These are phyloP conservation scores for Cinclus cinclus DNA, from an alignment of 2,113 vertebrate genomes.

Conservation along the genomic window DNA sequence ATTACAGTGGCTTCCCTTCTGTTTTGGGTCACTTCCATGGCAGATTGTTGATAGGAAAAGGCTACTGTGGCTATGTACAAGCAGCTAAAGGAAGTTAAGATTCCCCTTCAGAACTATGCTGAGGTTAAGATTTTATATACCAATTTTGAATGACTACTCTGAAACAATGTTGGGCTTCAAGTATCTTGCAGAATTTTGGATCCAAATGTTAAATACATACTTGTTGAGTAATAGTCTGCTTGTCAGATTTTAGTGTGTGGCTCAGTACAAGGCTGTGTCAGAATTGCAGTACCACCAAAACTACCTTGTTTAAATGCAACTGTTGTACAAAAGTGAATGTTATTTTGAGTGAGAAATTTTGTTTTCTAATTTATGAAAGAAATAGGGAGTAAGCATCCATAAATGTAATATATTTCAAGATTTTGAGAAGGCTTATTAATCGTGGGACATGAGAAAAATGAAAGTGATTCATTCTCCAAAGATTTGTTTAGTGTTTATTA, in stretches of 20 bases:
- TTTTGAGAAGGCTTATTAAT: slow-evolving; percentile 13
- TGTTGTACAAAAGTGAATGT: slow-evolving; percentile 59
- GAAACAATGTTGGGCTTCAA: background rate
- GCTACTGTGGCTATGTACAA: background rate
- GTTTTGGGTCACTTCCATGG: background rate
- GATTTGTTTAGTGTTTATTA: background rate
- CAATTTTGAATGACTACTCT: slow-evolving; percentile 29
- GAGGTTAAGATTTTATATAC: background rate
- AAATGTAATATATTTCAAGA: background rate
- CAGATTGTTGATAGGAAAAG: background rate
- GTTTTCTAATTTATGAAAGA: slow-evolving; percentile 44
- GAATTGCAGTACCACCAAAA: slow-evolving; percentile 44
- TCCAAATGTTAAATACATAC: background rate
- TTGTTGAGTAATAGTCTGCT: background rate
- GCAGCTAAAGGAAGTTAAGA: background rate
- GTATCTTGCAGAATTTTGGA: background rate
- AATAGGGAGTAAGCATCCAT: slow-evolving; percentile 34
- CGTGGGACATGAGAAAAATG: background rate
- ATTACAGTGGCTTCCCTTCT: background rate
- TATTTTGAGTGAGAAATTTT: slow-evolving; percentile 60
- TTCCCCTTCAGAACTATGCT: background rate
- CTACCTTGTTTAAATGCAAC: slow-evolving; percentile 46
- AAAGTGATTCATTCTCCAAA: background rate
- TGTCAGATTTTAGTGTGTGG: slow-evolving; percentile 36
- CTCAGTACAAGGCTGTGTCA: slow-evolving; percentile 51